Conservation (phyloP, 2,797 vertebrate species). For the Liparis tanakae region DNA sequence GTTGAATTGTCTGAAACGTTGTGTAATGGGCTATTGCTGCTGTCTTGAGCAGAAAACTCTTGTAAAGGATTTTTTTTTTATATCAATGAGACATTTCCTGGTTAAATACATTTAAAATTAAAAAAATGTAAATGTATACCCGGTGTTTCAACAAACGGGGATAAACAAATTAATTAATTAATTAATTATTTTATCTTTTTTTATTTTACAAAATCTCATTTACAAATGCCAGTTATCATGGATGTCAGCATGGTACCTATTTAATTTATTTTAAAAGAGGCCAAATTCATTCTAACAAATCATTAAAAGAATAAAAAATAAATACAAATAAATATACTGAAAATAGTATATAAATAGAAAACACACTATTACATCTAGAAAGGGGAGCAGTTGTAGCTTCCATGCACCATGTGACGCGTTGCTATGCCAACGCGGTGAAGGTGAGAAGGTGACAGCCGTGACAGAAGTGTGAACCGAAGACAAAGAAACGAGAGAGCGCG, state of each 20-base stretch:
- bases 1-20: no score
- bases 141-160: not conserved
- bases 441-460: conserved; percentile 3
- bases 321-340: not conserved
- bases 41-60: no score
- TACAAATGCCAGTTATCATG: not conserved
- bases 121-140: no score
- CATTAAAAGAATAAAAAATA: not conserved
- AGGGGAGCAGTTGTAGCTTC: conserved; percentile 49
- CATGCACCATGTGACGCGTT: conserved; percentile 70
- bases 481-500: conserved; percentile 7
- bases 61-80: no score
- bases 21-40: no score
- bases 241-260: not conserved
- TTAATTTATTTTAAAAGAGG: not conserved
- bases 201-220: not conserved
- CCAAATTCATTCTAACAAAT: conserved; percentile 2
- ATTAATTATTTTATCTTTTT: no score
- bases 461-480: conserved; percentile 29
- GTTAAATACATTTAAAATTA: no score
- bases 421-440: conserved; percentile 60
- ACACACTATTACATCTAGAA: conserved; percentile 5
- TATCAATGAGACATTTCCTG: no score
- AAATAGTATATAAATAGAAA: not conserved
- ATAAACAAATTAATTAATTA: no score